A percentile compares a stretch with the other conserved stretches of the same genome.
phyloP scores from a whole-genome alignment of 2,113 vertebrate species.

The Elephas maximus region DNA sequence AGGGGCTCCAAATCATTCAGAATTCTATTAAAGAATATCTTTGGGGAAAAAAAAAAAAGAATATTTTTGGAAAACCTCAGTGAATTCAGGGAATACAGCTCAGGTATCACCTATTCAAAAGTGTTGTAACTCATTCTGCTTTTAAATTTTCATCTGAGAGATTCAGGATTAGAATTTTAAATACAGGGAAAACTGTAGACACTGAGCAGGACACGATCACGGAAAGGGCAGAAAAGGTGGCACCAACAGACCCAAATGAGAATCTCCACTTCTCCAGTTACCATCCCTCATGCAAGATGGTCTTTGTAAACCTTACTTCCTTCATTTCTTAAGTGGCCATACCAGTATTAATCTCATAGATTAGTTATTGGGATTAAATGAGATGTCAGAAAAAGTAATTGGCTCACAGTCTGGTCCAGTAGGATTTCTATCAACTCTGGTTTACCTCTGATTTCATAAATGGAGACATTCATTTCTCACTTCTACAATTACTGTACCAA shows the following conservation, averaged over 20 bases:
- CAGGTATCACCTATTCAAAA: not conserved
- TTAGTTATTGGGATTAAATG: not conserved
- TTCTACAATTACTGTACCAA: not conserved
- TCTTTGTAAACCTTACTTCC: not conserved
- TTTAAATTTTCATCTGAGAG: not conserved
- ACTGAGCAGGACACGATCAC: not conserved
- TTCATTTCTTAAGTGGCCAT: not conserved
- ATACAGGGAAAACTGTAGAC: not conserved
- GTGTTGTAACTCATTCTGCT: not conserved
- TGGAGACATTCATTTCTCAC: not conserved
- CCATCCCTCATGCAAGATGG: not conserved
- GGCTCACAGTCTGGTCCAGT: not conserved
- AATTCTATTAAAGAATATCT: slow-evolving; percentile 9
- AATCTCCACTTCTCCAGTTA: not conserved
- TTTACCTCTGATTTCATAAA: not conserved
- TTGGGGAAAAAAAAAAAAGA: not conserved
- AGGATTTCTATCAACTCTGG: not conserved
- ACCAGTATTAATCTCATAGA: not conserved
- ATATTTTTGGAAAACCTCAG: not conserved
- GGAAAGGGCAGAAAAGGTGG: not conserved
- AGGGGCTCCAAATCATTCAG: not conserved
- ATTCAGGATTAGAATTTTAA: not conserved
- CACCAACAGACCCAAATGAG: not conserved
- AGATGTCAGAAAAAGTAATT: not conserved
- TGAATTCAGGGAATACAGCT: not conserved